A percentile compares a stretch with the other conserved stretches of the same genome.
Evolutionary conservation across 2,113 vertebrate species (phyloP).

Genomic region (Ramphastos sulfuratus): DNA sequence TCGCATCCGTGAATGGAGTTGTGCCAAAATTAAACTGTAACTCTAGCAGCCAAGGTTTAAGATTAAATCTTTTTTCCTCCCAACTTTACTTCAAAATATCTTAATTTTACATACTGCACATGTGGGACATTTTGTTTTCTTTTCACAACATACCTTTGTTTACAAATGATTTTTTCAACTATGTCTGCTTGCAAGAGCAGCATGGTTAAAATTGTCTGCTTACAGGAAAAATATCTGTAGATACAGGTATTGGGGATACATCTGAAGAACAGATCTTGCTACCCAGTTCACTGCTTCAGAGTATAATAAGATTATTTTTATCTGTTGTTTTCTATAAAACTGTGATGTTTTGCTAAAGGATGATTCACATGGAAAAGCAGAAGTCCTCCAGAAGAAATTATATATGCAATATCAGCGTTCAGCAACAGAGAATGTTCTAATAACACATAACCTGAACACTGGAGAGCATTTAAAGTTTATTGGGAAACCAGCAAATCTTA

Average conservation of each 20-base stretch:
- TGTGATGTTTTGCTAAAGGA: constrained; percentile 73
- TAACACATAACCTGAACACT: constrained; percentile 76
- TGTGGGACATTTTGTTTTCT: background rate
- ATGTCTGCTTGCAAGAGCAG: background rate
- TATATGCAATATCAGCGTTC: constrained; percentile 85
- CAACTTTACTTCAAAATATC: background rate
- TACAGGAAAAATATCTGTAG: background rate
- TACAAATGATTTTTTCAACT: background rate
- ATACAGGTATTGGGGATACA: too few species aligned
- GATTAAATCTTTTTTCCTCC: background rate
- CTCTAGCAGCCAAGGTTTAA: background rate
- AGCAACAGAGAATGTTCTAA: constrained; percentile 87
- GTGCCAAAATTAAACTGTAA: background rate
- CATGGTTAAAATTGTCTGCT: background rate
- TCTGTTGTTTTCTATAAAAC: background rate
- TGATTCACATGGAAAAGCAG: constrained; percentile 72
- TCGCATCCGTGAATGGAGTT: background rate
- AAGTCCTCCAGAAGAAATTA: constrained; percentile 85
- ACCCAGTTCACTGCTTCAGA: background rate
- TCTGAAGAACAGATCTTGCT: background rate
- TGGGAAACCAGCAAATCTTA: constrained; percentile 84
- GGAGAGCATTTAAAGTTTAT: constrained; percentile 80
- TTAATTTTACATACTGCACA: background rate
- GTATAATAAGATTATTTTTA: background rate
- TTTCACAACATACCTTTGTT: background rate